These are phyloP conservation scores for Tupaia chinensis DNA, from an alignment of 2,113 vertebrate species.

Conservation along the genomic window DNA sequence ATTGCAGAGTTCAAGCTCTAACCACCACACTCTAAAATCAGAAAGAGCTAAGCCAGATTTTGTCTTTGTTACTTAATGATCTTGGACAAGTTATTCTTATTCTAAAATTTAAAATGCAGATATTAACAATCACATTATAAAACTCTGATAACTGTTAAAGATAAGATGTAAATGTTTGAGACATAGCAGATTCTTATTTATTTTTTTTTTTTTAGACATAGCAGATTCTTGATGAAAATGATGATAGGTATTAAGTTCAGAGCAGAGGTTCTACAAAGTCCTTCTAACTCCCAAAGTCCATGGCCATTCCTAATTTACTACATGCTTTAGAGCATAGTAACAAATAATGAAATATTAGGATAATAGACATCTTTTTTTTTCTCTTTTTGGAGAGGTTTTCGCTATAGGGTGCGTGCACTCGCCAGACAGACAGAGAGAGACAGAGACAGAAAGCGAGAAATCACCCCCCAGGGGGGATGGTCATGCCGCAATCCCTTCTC, in stretches of 20 bases:
- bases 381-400: no score
- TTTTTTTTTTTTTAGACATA: background rate
- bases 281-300: background rate
- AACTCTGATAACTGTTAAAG: background rate
- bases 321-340: background rate
- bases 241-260: background rate
- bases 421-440: no score
- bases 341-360: background rate
- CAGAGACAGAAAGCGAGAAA: no score
- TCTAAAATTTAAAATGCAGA: constrained; percentile 11
- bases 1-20: background rate
- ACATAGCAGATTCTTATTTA: background rate
- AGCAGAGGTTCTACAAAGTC: background rate
- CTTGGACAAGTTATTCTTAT: background rate
- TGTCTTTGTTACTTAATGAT: background rate
- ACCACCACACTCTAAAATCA: background rate
- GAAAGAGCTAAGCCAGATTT: background rate
- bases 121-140: constrained; percentile 6
- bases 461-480: no score
- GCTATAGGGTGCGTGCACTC: no score
- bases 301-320: background rate
- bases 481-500: no score
- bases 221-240: constrained; percentile 25
- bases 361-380: background rate
- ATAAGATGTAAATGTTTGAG: background rate